Conservation (phyloP, 2,113 vertebrate genomes). For the Apteryx owenii region DNA sequence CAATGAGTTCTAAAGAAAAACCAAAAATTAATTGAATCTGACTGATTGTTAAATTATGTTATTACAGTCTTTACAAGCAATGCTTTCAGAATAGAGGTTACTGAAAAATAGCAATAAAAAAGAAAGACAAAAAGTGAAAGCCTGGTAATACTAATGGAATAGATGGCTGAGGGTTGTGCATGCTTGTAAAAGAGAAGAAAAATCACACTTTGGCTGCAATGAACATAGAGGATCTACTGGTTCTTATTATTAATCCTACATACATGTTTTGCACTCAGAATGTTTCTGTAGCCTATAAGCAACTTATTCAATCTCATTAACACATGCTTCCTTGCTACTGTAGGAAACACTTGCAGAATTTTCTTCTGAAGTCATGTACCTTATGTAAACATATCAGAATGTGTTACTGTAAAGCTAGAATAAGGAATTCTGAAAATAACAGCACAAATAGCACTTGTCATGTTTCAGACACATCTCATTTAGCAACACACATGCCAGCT, state of each 20-base stretch:
- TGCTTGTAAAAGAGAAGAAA: not conserved
- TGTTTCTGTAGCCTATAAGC: not conserved
- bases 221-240: not conserved
- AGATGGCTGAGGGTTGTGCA: not conserved
- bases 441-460: not conserved
- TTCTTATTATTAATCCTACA: not conserved
- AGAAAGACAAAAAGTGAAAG: not conserved
- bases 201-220: not conserved
- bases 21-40: not conserved
- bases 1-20: not conserved
- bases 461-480: not conserved
- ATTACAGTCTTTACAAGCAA: not conserved
- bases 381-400: not conserved
- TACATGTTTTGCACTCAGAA: not conserved
- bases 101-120: not conserved
- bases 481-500: accelerated
- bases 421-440: not conserved
- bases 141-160: not conserved
- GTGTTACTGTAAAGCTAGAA: not conserved
- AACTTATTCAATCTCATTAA: not conserved
- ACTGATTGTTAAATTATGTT: not conserved
- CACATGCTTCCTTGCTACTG: not conserved
- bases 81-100: not conserved
- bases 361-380: not conserved
- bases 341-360: not conserved